A percentile compares a stretch with the other conserved stretches of the same genome.
phyloP scores from a whole-genome alignment of 2,888 invertebrate genomes.

The Watsonalla binaria region DNA sequence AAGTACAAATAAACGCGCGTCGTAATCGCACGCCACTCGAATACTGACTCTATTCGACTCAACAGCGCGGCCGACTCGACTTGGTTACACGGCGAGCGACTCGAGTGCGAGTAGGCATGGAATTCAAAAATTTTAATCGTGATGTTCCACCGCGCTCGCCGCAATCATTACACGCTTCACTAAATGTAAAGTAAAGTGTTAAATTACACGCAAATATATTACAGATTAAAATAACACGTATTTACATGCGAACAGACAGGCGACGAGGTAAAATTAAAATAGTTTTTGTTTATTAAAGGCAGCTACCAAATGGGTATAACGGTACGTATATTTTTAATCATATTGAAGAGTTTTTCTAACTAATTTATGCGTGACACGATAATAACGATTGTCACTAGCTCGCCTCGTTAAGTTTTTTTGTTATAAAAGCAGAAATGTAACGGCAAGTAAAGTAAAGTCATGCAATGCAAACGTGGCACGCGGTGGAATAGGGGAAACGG shows the following conservation, averaged over 20 bases:
- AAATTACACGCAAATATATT: conserved; percentile 55
- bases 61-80: neutral
- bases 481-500: conserved; percentile 31
- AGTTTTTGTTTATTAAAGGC: no score
- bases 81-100: conserved; percentile 10
- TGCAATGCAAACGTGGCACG: conserved; percentile 36
- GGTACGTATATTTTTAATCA: no score
- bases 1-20: conserved; percentile 32
- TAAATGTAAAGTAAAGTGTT: conserved; percentile 61
- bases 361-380: conserved; percentile 18
- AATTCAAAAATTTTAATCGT: conserved; percentile 47
- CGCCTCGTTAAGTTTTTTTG: conserved; percentile 37
- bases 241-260: conserved; percentile 16
- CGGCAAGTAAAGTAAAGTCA: conserved; percentile 30
- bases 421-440: conserved; percentile 51
- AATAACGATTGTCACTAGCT: conserved; percentile 25
- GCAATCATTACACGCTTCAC: conserved; percentile 64
- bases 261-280: conserved; percentile 3
- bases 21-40: conserved; percentile 48
- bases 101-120: conserved; percentile 21
- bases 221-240: conserved; percentile 17
- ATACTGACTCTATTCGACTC: conserved; percentile 45
- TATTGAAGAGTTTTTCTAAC: no score
- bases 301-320: no score
- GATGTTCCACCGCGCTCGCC: conserved; percentile 35